Conservation (phyloP, 2,888 invertebrate genomes). For the Erebia epiphron region DNA sequence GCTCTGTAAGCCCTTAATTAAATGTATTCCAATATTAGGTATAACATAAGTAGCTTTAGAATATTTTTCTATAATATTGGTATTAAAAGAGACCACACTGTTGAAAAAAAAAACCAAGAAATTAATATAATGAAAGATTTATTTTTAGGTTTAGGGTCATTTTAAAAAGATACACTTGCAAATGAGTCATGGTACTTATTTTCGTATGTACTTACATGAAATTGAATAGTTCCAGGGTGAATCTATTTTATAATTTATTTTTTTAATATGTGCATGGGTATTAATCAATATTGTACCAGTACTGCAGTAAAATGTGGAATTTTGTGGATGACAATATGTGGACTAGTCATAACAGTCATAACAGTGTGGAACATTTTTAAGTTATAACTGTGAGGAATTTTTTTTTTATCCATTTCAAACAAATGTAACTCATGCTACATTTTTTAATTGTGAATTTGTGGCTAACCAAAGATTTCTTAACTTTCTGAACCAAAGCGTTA, state of each 20-base stretch:
- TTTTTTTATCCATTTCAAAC: no score
- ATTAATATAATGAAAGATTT: background rate
- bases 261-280: background rate
- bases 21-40: background rate
- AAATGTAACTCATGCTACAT: background rate
- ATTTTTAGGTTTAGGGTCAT: background rate
- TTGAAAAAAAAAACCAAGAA: background rate
- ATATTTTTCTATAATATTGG: background rate
- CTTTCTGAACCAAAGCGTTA: conserved; percentile 34
- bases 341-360: background rate
- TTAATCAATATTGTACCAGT: conserved; percentile 6
- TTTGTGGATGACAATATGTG: background rate
- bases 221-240: background rate
- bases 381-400: no score
- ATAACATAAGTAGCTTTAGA: background rate
- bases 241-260: conserved; percentile 13
- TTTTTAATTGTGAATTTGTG: conserved; percentile 5
- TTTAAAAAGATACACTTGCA: background rate
- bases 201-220: background rate
- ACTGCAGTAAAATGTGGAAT: background rate
- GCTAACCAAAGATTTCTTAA: conserved; percentile 37
- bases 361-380: no score
- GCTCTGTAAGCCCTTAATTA: background rate
- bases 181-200: conserved; percentile 1
- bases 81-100: background rate